Base-by-base conservation (phyloP, 2,888 invertebrate species). In the Platycnemis pennipes region DNA sequence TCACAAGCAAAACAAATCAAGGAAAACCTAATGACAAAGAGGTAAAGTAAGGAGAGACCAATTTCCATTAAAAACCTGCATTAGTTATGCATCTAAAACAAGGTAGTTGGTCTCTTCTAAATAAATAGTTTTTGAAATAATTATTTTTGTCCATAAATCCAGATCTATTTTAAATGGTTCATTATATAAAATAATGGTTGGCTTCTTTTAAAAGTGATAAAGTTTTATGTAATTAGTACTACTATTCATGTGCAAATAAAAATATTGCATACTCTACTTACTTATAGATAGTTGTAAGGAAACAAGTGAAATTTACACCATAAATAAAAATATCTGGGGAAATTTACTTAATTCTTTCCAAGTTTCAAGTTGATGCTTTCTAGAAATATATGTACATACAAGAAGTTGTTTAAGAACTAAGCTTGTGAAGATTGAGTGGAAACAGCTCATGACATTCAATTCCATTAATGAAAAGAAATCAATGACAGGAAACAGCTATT, bases 371-470 rank as follows among this genome's bases (percentile, higher is more conserved):
- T 77, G 13, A 77, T 77, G 37, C 37, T n/a, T 77, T 77, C 77
- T 31, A 77, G 3, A 77, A 37, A 77, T 77, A 37, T 77, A 77
- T 77, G 37, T 77, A 77, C 77, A 77, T 77, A 77, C 77, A 77
- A 77, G 77, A 77, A 37, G 37, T 77, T 77, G 37, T 77, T 37
- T 77, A 5, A 77, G 31, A 77, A 37, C 77, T 77, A 77, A 37
- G 77, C 77, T 77, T 77, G 77, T 77, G 77, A 77, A 77, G 77
- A 77, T 77, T 77, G 77, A 77, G 31, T 77, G 37, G 77, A 77
- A 77, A 77, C 77, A 77, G 77, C 77, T 77, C 77, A 77, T 77
- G 77, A 77, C 77, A 77, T 77, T 77, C 77, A 77, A 8, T 77
- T 77, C 16, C 77, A 37, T 77, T 31, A 77, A 37, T 13, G 16